Percentiles rank a stretch among this genome's conserved stretches.
Conservation (phyloP, 2,888 invertebrate species). For the Xanthorhoe spadicearia region DNA sequence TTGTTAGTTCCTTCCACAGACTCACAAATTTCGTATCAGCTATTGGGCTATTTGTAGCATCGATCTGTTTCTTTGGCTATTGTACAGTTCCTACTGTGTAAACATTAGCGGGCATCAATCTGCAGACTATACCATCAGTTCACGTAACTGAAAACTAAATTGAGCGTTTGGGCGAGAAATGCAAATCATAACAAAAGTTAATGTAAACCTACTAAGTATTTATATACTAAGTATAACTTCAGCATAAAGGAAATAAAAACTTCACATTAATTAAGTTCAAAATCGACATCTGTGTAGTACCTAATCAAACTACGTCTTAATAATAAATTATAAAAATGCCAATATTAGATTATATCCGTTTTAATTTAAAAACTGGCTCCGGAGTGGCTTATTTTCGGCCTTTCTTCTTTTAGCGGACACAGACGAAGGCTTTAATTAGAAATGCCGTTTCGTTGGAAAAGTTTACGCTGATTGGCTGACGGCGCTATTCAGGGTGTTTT, state of each 20-base stretch:
- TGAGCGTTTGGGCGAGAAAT: no score
- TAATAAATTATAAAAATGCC: neutral
- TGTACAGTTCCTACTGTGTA: constrained; percentile 20
- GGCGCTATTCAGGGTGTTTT: constrained; percentile 7
- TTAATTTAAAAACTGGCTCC: neutral
- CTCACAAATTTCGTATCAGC: constrained; percentile 49
- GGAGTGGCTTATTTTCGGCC: constrained; percentile 4
- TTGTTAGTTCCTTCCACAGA: neutral
- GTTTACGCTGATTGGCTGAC: constrained; percentile 37
- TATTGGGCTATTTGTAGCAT: constrained; percentile 54
- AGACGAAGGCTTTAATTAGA: constrained; percentile 53
- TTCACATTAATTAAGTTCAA: no score
- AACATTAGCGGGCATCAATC: constrained; percentile 9
- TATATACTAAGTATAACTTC: no score
- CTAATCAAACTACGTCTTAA: neutral
- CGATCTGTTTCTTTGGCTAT: constrained; percentile 51
- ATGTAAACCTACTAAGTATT: no score
- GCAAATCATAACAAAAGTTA: no score
- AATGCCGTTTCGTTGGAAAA: constrained; percentile 53
- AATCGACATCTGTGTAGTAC: neutral
- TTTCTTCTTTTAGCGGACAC: constrained; percentile 36
- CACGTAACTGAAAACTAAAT: no score
- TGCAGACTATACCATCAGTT: constrained; percentile 23
- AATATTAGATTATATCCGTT: neutral
- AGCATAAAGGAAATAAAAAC: no score